phyloP scores from a whole-genome alignment of 2,888 invertebrate species.

The Suillia variegata region DNA sequence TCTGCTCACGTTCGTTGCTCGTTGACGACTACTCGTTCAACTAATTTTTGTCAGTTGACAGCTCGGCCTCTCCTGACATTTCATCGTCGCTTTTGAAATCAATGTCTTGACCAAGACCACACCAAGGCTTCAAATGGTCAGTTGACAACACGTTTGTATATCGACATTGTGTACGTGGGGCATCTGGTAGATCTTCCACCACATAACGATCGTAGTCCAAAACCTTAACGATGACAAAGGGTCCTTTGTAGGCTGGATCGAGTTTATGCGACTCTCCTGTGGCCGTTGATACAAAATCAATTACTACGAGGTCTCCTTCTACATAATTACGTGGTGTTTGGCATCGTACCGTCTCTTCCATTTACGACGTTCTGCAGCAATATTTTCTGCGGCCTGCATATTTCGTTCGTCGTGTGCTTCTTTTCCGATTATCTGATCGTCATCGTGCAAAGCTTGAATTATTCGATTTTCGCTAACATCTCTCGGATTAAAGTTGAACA shows the following conservation, averaged over 20 bases:
- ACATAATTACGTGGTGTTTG: constrained; percentile 20
- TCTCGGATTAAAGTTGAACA: constrained; percentile 29
- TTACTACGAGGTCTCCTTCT: constrained; percentile 17
- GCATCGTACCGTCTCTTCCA: constrained; percentile 21
- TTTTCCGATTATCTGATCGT: constrained; percentile 10
- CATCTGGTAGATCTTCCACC: constrained; percentile 23
- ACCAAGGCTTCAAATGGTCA: constrained; percentile 27
- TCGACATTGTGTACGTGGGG: constrained; percentile 9
- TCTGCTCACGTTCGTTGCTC: too few species aligned
- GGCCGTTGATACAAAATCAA: constrained; percentile 13
- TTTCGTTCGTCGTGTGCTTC: neutral
- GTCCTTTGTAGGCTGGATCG: constrained; percentile 21
- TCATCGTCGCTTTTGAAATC: constrained; percentile 15
- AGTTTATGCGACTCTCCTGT: constrained; percentile 25
- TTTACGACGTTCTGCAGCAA: constrained; percentile 5
- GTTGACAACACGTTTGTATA: constrained; percentile 23
- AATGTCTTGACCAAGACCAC: constrained; percentile 13
- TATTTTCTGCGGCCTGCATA: constrained; percentile 9
- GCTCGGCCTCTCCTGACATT: too few species aligned
- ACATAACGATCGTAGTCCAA: constrained; percentile 21
- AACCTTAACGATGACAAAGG: constrained; percentile 22
- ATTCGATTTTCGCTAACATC: constrained; percentile 24
- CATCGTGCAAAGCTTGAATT: constrained; percentile 18
- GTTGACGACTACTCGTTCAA: too few species aligned
- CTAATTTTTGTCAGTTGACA: too few species aligned